Evolutionary conservation across 2,797 vertebrate genomes (phyloP).

Genomic region (Liparis tanakae): DNA sequence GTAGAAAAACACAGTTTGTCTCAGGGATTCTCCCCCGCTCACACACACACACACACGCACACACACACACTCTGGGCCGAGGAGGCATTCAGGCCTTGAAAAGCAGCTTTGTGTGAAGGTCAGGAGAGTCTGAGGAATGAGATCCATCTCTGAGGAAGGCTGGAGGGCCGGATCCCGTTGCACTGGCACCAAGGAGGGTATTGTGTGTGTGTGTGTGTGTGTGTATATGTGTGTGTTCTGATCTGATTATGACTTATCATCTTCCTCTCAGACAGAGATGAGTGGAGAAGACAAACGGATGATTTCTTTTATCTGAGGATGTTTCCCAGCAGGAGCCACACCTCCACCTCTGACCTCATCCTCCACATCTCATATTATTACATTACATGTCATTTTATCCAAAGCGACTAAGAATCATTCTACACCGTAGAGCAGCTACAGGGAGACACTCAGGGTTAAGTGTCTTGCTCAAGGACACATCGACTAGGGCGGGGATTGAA

Average conservation of each 20-base stretch:
- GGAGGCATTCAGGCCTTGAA: constrained; percentile 77
- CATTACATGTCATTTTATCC: too few species aligned
- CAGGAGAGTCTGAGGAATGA: constrained; percentile 76
- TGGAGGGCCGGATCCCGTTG: constrained; percentile 69
- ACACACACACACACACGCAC: not conserved
- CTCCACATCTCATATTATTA: too few species aligned
- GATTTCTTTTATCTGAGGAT: constrained; percentile 11
- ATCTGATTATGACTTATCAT: constrained; percentile 64
- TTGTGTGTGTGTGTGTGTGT: constrained; percentile 22
- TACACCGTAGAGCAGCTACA: too few species aligned
- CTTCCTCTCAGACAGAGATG: constrained; percentile 35
- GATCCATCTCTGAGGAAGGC: constrained; percentile 71
- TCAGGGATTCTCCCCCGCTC: constrained; percentile 71
- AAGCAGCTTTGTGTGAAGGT: constrained; percentile 83
- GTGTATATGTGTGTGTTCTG: constrained; percentile 31
- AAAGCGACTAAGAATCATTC: too few species aligned
- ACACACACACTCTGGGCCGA: constrained; percentile 3
- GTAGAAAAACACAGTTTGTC: constrained; percentile 50
- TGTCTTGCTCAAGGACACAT: too few species aligned
- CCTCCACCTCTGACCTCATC: too few species aligned
- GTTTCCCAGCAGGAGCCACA: not conserved
- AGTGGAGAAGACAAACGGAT: constrained; percentile 36
- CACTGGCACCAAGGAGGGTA: constrained; percentile 45
- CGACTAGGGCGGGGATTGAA: too few species aligned
- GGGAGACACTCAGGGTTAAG: too few species aligned